Evolutionary conservation across 2,113 vertebrate genomes (phyloP).

Genomic region (Junco hyemalis): DNA sequence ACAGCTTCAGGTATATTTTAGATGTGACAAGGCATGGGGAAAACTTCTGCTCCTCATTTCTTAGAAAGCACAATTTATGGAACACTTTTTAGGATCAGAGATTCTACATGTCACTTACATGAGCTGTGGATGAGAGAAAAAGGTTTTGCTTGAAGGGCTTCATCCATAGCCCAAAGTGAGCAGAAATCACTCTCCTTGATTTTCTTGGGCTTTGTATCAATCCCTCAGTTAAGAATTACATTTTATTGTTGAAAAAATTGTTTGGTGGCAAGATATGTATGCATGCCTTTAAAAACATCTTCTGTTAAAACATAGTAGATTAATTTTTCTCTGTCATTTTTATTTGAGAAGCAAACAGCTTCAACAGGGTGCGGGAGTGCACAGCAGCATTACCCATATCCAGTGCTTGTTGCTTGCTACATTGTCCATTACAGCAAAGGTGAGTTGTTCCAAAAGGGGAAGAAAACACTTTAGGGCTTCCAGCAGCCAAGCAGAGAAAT

Average conservation of each 20-base stretch:
- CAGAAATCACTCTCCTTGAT: neutral
- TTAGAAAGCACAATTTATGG: neutral
- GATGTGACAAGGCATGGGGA: neutral
- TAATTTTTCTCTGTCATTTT: neutral
- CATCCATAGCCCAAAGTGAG: neutral
- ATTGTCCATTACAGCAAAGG: neutral
- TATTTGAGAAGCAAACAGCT: neutral
- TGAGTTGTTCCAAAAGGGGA: neutral
- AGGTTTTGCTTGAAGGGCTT: neutral
- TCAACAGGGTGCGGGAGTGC: neutral
- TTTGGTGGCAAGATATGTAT: neutral
- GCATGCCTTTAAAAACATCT: neutral
- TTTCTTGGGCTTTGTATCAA: neutral
- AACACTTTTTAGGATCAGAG: neutral
- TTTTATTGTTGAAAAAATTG: neutral
- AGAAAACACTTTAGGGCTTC: neutral
- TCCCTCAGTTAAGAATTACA: neutral
- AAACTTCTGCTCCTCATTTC: neutral
- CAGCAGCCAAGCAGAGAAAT: neutral
- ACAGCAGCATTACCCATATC: neutral
- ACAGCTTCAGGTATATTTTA: neutral
- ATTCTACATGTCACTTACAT: neutral
- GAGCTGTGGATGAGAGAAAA: neutral
- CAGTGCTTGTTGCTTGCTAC: neutral
- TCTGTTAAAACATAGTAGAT: neutral